Evolutionary conservation across 2,797 vertebrate species (phyloP).

Genomic region (Enteromius anoplus): DNA sequence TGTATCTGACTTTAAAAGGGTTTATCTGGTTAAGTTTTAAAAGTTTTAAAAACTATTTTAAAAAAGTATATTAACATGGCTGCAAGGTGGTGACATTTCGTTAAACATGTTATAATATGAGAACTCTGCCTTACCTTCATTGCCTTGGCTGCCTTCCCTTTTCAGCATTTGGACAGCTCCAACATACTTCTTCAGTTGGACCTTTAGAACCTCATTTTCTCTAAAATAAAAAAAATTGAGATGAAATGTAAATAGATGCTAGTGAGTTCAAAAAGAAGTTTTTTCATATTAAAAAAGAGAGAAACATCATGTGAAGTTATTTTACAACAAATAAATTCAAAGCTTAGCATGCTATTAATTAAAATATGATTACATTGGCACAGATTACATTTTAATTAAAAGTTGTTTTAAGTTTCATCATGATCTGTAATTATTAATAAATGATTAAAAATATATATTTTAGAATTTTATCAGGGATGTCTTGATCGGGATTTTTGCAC

Average conservation of each 20-base stretch:
- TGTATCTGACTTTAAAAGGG: conserved; percentile 70
- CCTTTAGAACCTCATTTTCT: conserved; percentile 98
- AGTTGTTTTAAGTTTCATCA: background rate
- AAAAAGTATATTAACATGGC: background rate
- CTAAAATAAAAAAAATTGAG: conserved; percentile 71
- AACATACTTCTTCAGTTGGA: conserved; percentile 98
- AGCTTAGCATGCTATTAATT: background rate
- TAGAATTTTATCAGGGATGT: background rate
- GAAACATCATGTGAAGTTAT: background rate
- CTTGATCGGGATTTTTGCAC: background rate
- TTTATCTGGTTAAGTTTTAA: conserved; percentile 66
- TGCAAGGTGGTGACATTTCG: background rate
- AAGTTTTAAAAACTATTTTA: background rate
- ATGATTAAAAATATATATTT: background rate
- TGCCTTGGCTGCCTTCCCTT: conserved; percentile 87
- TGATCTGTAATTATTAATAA: background rate
- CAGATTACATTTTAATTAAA: background rate
- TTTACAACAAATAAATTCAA: background rate
- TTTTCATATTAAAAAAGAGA: background rate
- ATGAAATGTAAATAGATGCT: background rate
- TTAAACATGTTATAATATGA: background rate
- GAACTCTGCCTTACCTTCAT: conserved; percentile 82
- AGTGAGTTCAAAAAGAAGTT: background rate
- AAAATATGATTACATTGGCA: background rate
- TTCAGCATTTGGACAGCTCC: conserved; percentile 99